Base-by-base conservation (phyloP, 2,888 invertebrate genomes). In the Spatulosminthurus flaviceps region DNA sequence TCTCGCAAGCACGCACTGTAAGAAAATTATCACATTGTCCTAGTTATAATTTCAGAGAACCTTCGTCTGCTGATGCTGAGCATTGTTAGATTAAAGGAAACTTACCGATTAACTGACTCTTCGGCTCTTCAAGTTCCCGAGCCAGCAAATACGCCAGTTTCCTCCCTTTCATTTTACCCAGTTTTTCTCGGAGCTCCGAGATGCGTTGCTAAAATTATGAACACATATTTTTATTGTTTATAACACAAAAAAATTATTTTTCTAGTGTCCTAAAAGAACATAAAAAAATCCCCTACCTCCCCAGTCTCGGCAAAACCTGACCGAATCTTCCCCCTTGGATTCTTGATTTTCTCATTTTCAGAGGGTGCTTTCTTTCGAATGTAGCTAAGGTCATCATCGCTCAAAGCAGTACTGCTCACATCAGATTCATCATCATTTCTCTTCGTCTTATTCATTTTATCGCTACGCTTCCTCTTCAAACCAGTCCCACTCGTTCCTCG, bases 1-100 rank as follows among this genome's bases (percentile, higher is more conserved):
- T 81, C 64, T 87, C 79, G 64, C 83, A 77, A 0, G 82, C 79
- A 22, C 81, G 85, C 7, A 87, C 87, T 80, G 86, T 84, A 75
- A 66, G 64, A 67, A 28, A 67, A 24, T 16, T 24, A 24, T 43
- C 34, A 74, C 24, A 74, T 74, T 19, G 9, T 24, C 42, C 9
- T 22, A 21, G 7, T 13, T 7, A 61, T 61, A 22, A 34, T 34
- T 41, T 71, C 13, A 22, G 16, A 19, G 9, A 29, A 34, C 4
- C 34, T 7, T 22, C 16, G 19, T 7, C 67, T 13, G 7, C 26
- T 7, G 61, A 67, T n/a, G 21, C n/a, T 60, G 16, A 75, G 51
- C 4, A 51, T 51, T 11, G 34, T 4, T 9, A 4, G 7, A 43
- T 24, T 21, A 43, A 19, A 22, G 19, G 13, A 60, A 11, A 41